These are phyloP conservation scores for Aporrectodea caliginosa DNA, from an alignment of 1,140 invertebrate genomes.

Conservation along the genomic window DNA sequence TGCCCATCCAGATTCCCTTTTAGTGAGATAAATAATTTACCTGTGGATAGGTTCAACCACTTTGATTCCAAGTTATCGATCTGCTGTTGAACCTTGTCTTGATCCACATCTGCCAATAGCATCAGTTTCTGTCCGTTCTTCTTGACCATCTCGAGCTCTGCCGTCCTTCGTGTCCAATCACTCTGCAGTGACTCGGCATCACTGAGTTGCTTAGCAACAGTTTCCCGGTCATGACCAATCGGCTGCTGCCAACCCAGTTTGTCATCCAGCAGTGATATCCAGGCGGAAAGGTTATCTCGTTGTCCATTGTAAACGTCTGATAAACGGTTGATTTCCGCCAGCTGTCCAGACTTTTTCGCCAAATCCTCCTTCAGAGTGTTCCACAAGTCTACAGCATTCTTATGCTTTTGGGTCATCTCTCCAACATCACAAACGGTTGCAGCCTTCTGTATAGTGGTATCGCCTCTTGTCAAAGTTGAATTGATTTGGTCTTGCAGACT, in stretches of 20 bases:
- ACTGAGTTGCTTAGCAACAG: conserved; percentile 61
- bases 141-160: background rate
- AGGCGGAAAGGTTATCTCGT: conserved; percentile 71
- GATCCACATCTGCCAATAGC: background rate
- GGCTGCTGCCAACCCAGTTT: conserved; percentile 63
- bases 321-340: background rate
- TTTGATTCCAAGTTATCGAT: background rate
- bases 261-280: conserved; percentile 65
- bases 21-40: too few species aligned
- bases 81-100: background rate
- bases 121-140: background rate
- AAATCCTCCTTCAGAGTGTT: background rate
- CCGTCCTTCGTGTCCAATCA: background rate
- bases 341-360: background rate
- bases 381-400: background rate
- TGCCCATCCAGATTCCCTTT: too few species aligned
- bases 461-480: background rate
- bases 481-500: conserved; percentile 16
- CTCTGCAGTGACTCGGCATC: background rate
- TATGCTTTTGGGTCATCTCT: background rate
- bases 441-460: background rate
- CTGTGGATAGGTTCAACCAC: background rate
- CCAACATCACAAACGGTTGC: background rate
- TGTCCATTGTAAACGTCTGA: background rate
- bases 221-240: conserved; percentile 69